A percentile compares a stretch with the other conserved stretches of the same genome.
These are phyloP conservation scores for Pristionchus mayeri DNA, from an alignment of 2,888 invertebrate species.

Conservation along the genomic window DNA sequence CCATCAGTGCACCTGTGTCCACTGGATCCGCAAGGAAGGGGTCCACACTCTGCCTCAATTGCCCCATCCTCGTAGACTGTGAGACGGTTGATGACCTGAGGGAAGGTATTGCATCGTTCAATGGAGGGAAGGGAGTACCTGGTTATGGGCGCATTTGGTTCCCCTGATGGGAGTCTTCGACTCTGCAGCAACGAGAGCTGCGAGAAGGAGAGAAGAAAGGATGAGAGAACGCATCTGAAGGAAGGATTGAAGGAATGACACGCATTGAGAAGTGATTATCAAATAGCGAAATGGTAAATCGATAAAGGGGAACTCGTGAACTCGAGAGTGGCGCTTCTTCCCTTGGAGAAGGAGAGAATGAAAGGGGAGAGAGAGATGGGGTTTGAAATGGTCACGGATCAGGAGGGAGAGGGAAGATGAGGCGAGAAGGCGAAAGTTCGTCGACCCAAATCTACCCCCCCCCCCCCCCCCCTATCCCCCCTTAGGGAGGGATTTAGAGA, in stretches of 20 bases:
- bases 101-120: not conserved
- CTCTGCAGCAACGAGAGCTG: not conserved
- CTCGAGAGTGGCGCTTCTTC: not conserved
- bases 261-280: not conserved
- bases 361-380: not conserved
- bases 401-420: not conserved
- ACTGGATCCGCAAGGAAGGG: constrained; percentile 73
- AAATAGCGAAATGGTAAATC: not conserved
- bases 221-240: constrained; percentile 46
- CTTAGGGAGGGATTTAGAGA: not conserved
- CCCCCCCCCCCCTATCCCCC: not conserved
- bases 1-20: constrained; percentile 58
- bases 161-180: constrained; percentile 58
- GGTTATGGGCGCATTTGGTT: constrained; percentile 69
- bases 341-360: not conserved
- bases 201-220: not conserved
- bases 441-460: constrained; percentile 34
- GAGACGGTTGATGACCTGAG: constrained; percentile 72
- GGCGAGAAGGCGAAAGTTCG: not conserved
- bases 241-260: not conserved
- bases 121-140: constrained; percentile 51
- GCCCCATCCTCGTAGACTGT: constrained; percentile 75
- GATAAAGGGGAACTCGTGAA: not conserved
- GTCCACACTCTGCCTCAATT: constrained; percentile 75
- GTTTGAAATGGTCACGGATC: not conserved